Base-by-base conservation (phyloP, 2,797 vertebrate species). In the Eidolon dupreanum region DNA sequence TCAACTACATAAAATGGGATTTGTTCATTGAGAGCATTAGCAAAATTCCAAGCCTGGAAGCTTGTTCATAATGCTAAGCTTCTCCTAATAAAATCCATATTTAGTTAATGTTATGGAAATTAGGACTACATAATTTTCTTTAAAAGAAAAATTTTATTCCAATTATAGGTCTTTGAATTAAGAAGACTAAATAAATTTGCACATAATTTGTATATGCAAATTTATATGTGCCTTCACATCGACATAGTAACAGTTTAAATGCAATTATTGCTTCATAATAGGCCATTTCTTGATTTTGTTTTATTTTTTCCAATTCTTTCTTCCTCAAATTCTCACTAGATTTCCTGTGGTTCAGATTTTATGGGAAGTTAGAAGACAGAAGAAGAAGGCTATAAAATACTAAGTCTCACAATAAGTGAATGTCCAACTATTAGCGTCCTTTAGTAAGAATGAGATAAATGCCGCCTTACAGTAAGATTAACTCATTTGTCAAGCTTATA, bases 11-110 rank as follows among this genome's bases (percentile, higher is more conserved):
- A 92, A 87, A 66, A 88, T 86, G 70, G 5, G 3, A 92, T 43
- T 82, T 79, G 10, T 84, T 85, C 8, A 20, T n/a, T 75, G 19
- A 92, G 3, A 43, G 4, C 66, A 55, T 87, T 94, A 94, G 66
- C 31, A 88, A 95, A 91, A 93, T 51, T 79, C 59, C 31, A 93
- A 83, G 26, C 85, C 82, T 36, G 24, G n/a, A 95, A 75, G 16
- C 15, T 81, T 96, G 11, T 90, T 96, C 88, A 68, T 53, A 71
- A 57, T 13, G n/a, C 3, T 31, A 84, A 71, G 19, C 10, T 84
- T 87, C 38, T 84, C 31, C 26, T 65, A 71, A 68, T 10, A 87
- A 94, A 96, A 53, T 36, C 33, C 20, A 63, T 20, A 86, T 43
- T 92, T 36, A 2, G 8, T 91, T 86, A 85, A 59, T 61, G 2